phyloP scores from a whole-genome alignment of 2,888 invertebrate species.

The Sphecodes monilicornis region DNA sequence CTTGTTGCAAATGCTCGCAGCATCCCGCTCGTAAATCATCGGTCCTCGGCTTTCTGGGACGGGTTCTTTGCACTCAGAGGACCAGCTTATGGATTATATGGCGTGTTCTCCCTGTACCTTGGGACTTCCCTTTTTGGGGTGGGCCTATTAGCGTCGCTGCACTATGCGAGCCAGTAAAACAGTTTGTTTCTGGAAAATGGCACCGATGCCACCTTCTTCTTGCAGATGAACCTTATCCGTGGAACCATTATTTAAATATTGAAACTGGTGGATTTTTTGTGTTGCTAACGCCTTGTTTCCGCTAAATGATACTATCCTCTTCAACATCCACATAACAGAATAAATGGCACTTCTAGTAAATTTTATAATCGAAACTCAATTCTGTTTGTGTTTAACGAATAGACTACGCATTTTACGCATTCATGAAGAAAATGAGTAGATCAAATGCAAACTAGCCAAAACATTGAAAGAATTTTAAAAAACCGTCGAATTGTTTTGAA shows the following conservation, averaged over 20 bases:
- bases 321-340: too few relatives aligned
- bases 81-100: neutral
- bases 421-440: too few relatives aligned
- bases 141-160: neutral
- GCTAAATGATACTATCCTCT: too few relatives aligned
- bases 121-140: neutral
- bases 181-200: neutral
- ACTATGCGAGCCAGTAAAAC: neutral
- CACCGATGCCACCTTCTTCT: neutral
- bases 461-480: too few relatives aligned
- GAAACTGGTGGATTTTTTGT: neutral
- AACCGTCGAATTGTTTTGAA: too few relatives aligned
- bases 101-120: neutral
- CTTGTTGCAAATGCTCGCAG: conserved; percentile 11
- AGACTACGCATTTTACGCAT: too few relatives aligned
- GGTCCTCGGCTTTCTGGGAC: neutral
- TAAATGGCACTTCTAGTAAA: too few relatives aligned
- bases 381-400: too few relatives aligned
- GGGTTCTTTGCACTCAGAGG: neutral
- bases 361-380: too few relatives aligned
- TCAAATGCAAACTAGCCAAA: too few relatives aligned
- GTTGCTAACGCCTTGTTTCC: too few relatives aligned
- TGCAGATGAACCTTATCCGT: neutral
- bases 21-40: conserved; percentile 1
- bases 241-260: neutral